These are phyloP conservation scores for Brachystomella parvula DNA, from an alignment of 1,140 invertebrate genomes.

Conservation along the genomic window DNA sequence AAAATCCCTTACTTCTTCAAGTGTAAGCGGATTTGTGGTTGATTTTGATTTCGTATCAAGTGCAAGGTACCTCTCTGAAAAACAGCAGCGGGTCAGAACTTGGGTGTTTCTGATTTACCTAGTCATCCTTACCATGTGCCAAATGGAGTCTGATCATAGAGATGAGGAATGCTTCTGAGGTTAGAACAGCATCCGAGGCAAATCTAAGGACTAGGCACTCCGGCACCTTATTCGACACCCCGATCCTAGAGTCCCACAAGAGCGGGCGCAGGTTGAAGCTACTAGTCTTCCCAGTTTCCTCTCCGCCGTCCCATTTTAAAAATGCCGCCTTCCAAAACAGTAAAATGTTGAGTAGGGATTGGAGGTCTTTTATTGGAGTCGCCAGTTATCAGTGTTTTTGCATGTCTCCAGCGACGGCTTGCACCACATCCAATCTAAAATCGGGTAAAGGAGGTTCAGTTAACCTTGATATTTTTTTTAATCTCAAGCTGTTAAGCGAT, in stretches of 20 bases:
- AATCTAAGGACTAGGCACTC: conserved; percentile 62
- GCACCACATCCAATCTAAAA: conserved; percentile 46
- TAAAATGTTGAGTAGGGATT: conserved; percentile 54
- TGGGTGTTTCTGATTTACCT: no score
- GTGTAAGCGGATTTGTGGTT: conserved; percentile 53
- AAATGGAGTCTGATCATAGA: conserved; percentile 62
- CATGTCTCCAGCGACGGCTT: conserved; percentile 56
- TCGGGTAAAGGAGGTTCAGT: no score
- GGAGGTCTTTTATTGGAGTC: conserved; percentile 57
- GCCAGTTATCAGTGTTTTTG: conserved; percentile 57
- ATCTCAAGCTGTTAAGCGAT: no score
- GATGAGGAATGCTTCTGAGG: conserved; percentile 58
- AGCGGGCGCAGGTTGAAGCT: conserved; percentile 57
- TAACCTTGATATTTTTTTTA: no score
- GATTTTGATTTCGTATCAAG: conserved; percentile 64
- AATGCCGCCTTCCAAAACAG: conserved; percentile 59
- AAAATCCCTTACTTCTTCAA: conserved; percentile 65
- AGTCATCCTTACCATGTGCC: conserved; percentile 61
- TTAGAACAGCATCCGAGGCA: conserved; percentile 53
- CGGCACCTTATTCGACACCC: conserved; percentile 64
- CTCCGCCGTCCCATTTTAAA: conserved; percentile 54
- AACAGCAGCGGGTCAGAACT: no score
- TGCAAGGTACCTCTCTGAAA: conserved; percentile 61
- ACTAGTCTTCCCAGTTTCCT: conserved; percentile 51
- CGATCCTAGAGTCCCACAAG: conserved; percentile 59